Conservation (phyloP, 2,888 invertebrate genomes). For the Dione vanillae region DNA sequence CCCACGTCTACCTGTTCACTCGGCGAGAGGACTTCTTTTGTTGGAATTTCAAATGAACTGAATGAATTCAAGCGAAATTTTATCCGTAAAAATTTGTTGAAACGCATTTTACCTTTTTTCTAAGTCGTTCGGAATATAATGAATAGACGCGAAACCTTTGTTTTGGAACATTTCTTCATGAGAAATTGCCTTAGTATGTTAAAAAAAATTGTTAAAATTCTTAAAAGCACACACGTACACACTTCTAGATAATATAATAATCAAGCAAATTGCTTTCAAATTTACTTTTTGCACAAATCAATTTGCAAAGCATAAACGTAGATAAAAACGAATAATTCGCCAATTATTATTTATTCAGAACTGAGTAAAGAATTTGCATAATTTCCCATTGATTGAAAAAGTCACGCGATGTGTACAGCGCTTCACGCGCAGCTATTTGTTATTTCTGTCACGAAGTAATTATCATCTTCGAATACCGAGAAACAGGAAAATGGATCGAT, state of each 20-base stretch:
- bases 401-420: conserved; percentile 38
- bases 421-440: conserved; percentile 23
- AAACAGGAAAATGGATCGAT: conserved; percentile 60
- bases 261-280: conserved; percentile 10
- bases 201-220: conserved; percentile 14
- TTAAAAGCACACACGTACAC: conserved; percentile 2
- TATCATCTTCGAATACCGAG: conserved; percentile 31
- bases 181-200: conserved; percentile 20
- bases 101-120: conserved; percentile 37
- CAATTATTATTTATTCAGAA: conserved; percentile 35
- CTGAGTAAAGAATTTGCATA: conserved; percentile 37
- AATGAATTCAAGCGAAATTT: conserved; percentile 64
- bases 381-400: conserved; percentile 36
- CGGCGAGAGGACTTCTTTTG: conserved; percentile 60
- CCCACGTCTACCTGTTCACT: conserved; percentile 79
- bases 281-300: conserved; percentile 16
- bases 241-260: neutral
- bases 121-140: conserved; percentile 28
- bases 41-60: conserved; percentile 67
- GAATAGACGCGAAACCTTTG: conserved; percentile 26
- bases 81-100: conserved; percentile 53
- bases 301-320: conserved; percentile 16
- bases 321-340: conserved; percentile 26
- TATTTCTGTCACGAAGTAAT: conserved; percentile 36
- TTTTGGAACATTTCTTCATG: conserved; percentile 12